A percentile compares a stretch with the other conserved stretches of the same genome.
These are phyloP conservation scores for Leptonema lineaticorne DNA, from an alignment of 1,140 invertebrate genomes.

Conservation along the genomic window DNA sequence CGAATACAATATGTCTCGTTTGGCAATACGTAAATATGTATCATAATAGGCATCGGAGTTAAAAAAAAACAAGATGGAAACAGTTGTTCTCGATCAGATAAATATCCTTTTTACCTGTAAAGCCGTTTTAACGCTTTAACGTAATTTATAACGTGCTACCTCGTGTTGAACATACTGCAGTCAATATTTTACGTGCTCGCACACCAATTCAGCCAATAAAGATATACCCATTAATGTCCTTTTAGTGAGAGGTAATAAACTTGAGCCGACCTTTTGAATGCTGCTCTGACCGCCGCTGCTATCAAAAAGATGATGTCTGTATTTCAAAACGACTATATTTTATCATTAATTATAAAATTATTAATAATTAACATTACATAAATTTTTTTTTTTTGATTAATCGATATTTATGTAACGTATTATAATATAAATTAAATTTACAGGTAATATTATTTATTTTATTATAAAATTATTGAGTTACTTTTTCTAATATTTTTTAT, in stretches of 20 bases:
- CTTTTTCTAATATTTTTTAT: too few relatives aligned
- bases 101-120: conserved; percentile 15
- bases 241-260: conserved; percentile 22
- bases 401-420: too few relatives aligned
- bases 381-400: too few relatives aligned
- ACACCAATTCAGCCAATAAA: conserved; percentile 8
- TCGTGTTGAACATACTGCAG: conserved; percentile 10
- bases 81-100: conserved; percentile 1
- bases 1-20: too few relatives aligned
- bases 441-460: too few relatives aligned
- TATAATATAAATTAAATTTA: too few relatives aligned
- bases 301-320: conserved; percentile 4
- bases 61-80: conserved; percentile 1
- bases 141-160: conserved; percentile 20
- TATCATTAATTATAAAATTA: too few relatives aligned
- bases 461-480: too few relatives aligned
- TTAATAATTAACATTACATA: too few relatives aligned
- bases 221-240: conserved; percentile 23
- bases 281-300: not conserved
- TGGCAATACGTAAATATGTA: too few relatives aligned
- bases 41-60: too few relatives aligned
- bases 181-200: conserved; percentile 16
- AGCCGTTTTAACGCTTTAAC: conserved; percentile 3
- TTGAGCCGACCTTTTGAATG: conserved; percentile 19
- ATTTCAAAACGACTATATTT: too few relatives aligned